A percentile compares a stretch with the other conserved stretches of the same genome.
Evolutionary conservation across 64 coral and sea anemone species (phyloP).

Genomic region (Cladopsammia gracilis): DNA sequence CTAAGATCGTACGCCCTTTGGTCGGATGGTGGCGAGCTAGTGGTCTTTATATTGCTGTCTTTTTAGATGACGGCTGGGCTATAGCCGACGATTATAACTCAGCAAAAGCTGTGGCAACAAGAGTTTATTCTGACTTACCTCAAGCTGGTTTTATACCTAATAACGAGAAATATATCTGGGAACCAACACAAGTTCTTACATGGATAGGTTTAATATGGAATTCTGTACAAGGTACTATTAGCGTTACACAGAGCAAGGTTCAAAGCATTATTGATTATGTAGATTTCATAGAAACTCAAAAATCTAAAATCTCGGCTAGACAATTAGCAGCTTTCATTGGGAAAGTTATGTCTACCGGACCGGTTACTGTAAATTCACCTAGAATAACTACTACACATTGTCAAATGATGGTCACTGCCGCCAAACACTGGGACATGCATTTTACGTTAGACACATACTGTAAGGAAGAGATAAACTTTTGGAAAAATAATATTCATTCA

Average conservation of each 20-base stretch:
- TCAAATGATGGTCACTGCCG: conserved; percentile 1
- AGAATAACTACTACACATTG: conserved; percentile 47
- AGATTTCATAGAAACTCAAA: neutral
- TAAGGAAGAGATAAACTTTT: no score
- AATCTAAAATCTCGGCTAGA: conserved; percentile 1
- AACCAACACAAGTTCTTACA: conserved; percentile 43
- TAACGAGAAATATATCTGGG: conserved; percentile 52
- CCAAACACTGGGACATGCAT: conserved; percentile 22
- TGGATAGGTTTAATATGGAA: conserved; percentile 53
- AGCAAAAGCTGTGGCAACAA: neutral
- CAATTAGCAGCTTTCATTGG: conserved; percentile 17
- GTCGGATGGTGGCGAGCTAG: conserved; percentile 30
- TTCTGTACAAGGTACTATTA: neutral
- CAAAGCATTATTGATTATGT: conserved; percentile 12
- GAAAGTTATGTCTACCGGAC: conserved; percentile 6
- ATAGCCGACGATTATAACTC: neutral
- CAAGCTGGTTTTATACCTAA: conserved; percentile 29
- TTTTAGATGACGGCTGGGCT: neutral
- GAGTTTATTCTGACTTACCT: neutral
- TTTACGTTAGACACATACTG: neutral
- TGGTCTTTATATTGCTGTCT: neutral
- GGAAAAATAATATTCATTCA: no score
- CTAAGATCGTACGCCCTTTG: conserved; percentile 31
- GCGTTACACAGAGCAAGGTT: neutral
- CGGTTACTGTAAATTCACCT: conserved; percentile 9